Evolutionary conservation across 2,113 vertebrate genomes (phyloP).

Genomic region (Malurus alboscapulatus): DNA sequence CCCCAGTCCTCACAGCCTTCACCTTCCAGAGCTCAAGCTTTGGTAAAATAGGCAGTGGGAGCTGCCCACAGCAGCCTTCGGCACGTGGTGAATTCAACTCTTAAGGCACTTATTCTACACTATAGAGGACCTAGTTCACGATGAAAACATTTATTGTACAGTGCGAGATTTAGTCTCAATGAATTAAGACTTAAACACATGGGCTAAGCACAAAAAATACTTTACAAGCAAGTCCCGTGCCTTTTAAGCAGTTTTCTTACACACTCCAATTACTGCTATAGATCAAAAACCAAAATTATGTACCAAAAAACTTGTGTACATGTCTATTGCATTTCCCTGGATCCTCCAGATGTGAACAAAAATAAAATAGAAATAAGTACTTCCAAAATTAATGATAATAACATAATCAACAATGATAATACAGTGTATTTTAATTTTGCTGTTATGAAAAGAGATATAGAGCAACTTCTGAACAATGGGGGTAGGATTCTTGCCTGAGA

Average conservation of each 20-base stretch:
- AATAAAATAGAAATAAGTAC: neutral
- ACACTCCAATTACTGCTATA: neutral
- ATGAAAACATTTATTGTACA: neutral
- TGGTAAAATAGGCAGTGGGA: neutral
- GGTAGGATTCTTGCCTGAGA: neutral
- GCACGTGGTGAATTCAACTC: neutral
- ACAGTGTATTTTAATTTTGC: neutral
- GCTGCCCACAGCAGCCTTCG: accelerated
- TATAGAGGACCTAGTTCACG: neutral
- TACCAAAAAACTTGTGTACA: neutral
- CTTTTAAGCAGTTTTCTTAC: neutral
- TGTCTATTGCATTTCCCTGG: neutral
- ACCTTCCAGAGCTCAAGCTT: neutral
- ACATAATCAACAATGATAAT: neutral
- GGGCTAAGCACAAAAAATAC: neutral
- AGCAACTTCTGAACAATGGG: neutral
- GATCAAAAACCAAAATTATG: neutral
- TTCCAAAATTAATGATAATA: neutral
- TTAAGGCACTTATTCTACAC: neutral
- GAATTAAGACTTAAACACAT: neutral
- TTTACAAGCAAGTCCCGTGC: neutral
- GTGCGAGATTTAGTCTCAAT: neutral
- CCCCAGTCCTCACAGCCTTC: neutral
- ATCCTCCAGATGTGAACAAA: neutral
- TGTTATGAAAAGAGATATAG: neutral